Conservation (phyloP, 2,797 vertebrate genomes). For the Balearica regulorum region DNA sequence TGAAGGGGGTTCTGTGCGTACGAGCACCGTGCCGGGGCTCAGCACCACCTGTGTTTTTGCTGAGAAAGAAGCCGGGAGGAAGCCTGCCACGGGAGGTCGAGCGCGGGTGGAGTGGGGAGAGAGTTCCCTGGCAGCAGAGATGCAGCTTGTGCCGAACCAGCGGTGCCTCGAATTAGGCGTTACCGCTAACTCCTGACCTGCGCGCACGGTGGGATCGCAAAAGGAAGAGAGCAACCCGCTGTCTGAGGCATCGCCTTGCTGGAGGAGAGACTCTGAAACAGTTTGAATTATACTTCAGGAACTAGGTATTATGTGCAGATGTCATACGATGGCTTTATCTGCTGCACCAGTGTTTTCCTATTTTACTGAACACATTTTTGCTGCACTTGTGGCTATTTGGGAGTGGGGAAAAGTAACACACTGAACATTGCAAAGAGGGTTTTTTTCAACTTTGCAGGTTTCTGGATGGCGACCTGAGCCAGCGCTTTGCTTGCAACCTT, state of each 20-base stretch:
- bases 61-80: neutral
- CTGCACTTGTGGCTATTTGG: neutral
- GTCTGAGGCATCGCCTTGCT: neutral
- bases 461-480: neutral
- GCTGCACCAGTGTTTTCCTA: neutral
- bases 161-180: neutral
- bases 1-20: neutral
- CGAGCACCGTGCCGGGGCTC: neutral
- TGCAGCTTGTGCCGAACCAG: neutral
- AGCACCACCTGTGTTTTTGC: neutral
- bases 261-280: neutral
- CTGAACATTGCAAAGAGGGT: neutral
- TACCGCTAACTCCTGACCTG: neutral
- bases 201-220: neutral
- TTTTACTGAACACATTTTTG: neutral
- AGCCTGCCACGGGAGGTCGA: neutral
- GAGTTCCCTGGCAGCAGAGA: neutral
- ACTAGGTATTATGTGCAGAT: neutral
- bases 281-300: neutral
- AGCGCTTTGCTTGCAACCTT: neutral
- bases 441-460: neutral
- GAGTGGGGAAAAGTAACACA: neutral
- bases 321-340: neutral
- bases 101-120: neutral
- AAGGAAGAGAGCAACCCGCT: neutral